phyloP scores from a whole-genome alignment of 2,888 invertebrate genomes.

The Catocala fraxini region DNA sequence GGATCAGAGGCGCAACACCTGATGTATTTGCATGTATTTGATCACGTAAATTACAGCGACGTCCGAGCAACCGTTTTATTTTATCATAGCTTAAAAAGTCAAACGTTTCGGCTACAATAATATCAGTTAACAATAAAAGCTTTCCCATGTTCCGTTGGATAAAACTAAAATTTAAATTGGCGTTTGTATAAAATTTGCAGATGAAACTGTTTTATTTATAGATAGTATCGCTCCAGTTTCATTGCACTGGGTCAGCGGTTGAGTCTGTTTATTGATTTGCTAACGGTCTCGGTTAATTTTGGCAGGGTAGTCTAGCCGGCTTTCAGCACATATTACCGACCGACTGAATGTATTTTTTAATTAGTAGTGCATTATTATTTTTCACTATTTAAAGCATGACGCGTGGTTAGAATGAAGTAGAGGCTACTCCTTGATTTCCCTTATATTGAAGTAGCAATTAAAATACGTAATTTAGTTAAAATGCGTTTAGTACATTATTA shows the following conservation, averaged over 20 bases:
- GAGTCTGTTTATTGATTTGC: slow-evolving; percentile 82
- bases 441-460: background rate
- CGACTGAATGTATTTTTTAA: slow-evolving; percentile 25
- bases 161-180: slow-evolving; percentile 68
- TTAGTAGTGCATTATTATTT: slow-evolving; percentile 11
- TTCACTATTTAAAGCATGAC: background rate
- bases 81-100: no score
- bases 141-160: slow-evolving; percentile 60
- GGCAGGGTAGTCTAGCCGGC: slow-evolving; percentile 64
- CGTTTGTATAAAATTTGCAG: slow-evolving; percentile 75
- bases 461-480: slow-evolving; percentile 14
- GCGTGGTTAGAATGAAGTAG: background rate
- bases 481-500: slow-evolving; percentile 19
- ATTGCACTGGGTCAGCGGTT: slow-evolving; percentile 76
- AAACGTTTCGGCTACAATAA: slow-evolving; percentile 7
- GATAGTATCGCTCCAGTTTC: slow-evolving; percentile 77
- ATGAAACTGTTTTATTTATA: slow-evolving; percentile 76
- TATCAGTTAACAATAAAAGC: slow-evolving; percentile 59
- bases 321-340: slow-evolving; percentile 19
- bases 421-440: background rate
- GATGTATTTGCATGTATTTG: no score
- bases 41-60: no score
- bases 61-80: no score
- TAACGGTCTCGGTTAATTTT: slow-evolving; percentile 79
- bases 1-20: no score